phyloP scores from a whole-genome alignment of 1,140 invertebrate genomes.

The Mya arenaria region DNA sequence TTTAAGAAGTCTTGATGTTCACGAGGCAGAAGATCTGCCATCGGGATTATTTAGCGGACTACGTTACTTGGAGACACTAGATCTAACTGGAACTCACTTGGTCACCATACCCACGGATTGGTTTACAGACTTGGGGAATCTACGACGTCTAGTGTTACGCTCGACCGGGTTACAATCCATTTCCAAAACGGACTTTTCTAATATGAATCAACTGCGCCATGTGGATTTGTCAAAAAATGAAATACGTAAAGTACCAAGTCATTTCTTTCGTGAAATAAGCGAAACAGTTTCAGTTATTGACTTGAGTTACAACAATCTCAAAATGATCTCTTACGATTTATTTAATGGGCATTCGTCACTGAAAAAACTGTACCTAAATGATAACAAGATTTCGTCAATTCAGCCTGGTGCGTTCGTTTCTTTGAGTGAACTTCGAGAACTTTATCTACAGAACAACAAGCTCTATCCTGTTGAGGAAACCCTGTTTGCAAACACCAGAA shows the following conservation, averaged over 20 bases:
- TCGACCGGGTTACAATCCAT: neutral
- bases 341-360: neutral
- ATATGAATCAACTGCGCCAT: neutral
- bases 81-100: neutral
- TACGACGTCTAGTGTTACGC: neutral
- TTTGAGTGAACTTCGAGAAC: neutral
- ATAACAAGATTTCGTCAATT: slow-evolving; percentile 18
- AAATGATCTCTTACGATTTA: neutral
- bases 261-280: slow-evolving; percentile 2
- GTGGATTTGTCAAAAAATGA: slow-evolving; percentile 24
- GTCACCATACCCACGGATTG: neutral
- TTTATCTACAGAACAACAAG: slow-evolving; percentile 34
- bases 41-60: slow-evolving; percentile 13
- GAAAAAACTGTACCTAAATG: slow-evolving; percentile 6
- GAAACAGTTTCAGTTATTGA: neutral
- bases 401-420: slow-evolving; percentile 2
- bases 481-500: slow-evolving; percentile 1
- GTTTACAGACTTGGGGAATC: neutral
- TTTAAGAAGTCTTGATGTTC: slow-evolving; percentile 9
- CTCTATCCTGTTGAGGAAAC: neutral
- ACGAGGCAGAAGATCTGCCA: neutral
- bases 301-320: slow-evolving; percentile 22
- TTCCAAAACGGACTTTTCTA: neutral
- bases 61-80: neutral
- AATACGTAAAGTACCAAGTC: neutral